A percentile compares a stretch with the other conserved stretches of the same genome.
These are phyloP conservation scores for Ruditapes philippinarum DNA, from an alignment of 1,140 invertebrate genomes.

Conservation along the genomic window DNA sequence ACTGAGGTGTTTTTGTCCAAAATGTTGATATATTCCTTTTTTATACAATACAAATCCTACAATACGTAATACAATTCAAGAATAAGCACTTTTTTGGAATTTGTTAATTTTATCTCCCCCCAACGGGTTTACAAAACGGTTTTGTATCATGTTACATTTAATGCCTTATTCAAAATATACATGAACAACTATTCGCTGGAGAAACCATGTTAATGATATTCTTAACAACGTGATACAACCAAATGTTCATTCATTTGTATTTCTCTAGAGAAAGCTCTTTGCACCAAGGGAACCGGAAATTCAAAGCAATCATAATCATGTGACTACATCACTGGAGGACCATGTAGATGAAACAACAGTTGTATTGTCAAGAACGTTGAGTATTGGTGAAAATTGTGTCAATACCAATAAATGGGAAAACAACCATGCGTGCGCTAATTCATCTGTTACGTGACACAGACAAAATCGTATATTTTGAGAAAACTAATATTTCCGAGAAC, in stretches of 20 bases:
- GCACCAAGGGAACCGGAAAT: constrained; percentile 38
- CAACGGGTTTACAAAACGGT: too few relatives aligned
- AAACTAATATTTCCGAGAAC: constrained; percentile 3
- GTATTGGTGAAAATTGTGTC: constrained; percentile 74
- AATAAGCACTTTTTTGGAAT: too few relatives aligned
- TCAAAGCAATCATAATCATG: constrained; percentile 72
- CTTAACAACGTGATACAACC: background rate
- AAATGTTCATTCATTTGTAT: constrained; percentile 19
- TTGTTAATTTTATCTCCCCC: too few relatives aligned
- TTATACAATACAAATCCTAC: too few relatives aligned
- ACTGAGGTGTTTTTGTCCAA: too few relatives aligned
- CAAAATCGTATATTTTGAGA: background rate
- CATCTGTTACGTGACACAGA: constrained; percentile 41
- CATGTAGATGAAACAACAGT: constrained; percentile 70
- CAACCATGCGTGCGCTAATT: constrained; percentile 42
- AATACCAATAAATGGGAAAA: constrained; percentile 72
- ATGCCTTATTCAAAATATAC: too few relatives aligned
- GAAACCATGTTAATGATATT: background rate
- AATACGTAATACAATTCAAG: too few relatives aligned
- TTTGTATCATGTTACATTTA: too few relatives aligned
- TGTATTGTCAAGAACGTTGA: constrained; percentile 72
- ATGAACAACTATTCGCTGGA: background rate
- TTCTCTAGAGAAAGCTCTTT: constrained; percentile 50
- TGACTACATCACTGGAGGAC: constrained; percentile 58
- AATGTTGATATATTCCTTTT: too few relatives aligned